phyloP scores from a whole-genome alignment of 2,888 invertebrate genomes.

The Eueremaeus valkanovi region DNA sequence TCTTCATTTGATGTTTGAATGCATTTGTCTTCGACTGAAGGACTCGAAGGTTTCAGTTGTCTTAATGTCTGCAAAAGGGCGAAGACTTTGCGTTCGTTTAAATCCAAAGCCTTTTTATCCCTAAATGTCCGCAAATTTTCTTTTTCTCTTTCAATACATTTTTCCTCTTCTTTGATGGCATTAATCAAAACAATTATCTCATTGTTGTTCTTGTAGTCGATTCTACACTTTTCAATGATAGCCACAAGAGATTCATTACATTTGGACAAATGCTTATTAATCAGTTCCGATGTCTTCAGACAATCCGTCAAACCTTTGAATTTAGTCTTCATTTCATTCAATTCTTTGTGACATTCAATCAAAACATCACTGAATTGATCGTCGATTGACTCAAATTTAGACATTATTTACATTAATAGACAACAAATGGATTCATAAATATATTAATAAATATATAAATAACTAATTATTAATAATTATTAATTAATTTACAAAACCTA shows the following conservation, averaged over 20 bases:
- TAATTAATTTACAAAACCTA: no score
- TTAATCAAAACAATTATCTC: not conserved
- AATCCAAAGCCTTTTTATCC: not conserved
- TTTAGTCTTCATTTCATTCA: conserved; percentile 10
- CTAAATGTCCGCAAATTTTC: not conserved
- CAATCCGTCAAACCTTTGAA: not conserved
- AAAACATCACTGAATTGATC: not conserved
- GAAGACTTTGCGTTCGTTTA: no score
- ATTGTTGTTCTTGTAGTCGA: not conserved
- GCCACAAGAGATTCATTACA: not conserved
- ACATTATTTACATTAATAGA: no score
- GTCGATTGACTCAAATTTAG: no score
- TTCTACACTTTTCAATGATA: conserved; percentile 7
- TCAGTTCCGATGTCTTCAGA: not conserved
- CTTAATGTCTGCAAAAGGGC: no score
- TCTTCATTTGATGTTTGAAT: no score
- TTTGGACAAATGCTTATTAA: not conserved
- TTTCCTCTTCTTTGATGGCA: not conserved
- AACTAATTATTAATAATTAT: no score
- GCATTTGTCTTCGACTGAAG: no score
- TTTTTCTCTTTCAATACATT: not conserved
- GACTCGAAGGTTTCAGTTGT: no score
- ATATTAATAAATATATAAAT: no score
- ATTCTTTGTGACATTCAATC: not conserved
- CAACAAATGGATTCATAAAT: no score